Base-by-base conservation (phyloP, 2,888 invertebrate species). In the Mallateleia sp. region DNA sequence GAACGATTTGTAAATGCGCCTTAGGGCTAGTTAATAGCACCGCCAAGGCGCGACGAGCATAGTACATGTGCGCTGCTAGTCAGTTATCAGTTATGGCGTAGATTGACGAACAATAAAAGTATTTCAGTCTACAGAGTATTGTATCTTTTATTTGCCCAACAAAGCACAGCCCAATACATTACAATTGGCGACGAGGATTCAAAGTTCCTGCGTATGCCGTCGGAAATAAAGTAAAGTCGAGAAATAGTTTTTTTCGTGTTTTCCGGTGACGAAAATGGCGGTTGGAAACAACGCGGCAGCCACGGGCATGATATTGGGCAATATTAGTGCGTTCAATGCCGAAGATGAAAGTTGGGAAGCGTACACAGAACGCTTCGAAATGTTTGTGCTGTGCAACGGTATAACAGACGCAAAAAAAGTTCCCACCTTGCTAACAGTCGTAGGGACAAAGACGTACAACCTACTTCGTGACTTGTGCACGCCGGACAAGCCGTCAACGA, bases 401-500 rank as follows among this genome's bases (percentile, higher is more conserved):
- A 42, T 42, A 3, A 5, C 11, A 34, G 60, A 18, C 18, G 60
- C 14, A 11, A 28, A 32, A 18, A 60, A 20, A 15, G 60, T 32
- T 34, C 38, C 60, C 2, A 60, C 60, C 2, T 20, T n/a, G 34
- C 20, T 32, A 8, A 60, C 60, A 34, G 28, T 28, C 9, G 20
- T 34, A 6, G 60, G 28, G 1, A 28, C 28, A 15, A 28, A 60
- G 9, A 28, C 60, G 5, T 32, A 60, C 15, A 60, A 28, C 5
- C 38, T 60, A 1, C n/a, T 60, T 20, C 34, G 60, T 15, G 20
- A 38, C 11, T 24, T 60, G 20, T 60, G 60, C 38, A 20, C 34
- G 20, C 60, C 60, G 14, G 22, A 32, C 20, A 60, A 60, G 60
- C 60, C 60, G 22, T 28, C 60, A 6, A 34, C 20, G 5, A n/a